Base-by-base conservation (phyloP, 2,888 invertebrate species). In the Ochropleura plecta region DNA sequence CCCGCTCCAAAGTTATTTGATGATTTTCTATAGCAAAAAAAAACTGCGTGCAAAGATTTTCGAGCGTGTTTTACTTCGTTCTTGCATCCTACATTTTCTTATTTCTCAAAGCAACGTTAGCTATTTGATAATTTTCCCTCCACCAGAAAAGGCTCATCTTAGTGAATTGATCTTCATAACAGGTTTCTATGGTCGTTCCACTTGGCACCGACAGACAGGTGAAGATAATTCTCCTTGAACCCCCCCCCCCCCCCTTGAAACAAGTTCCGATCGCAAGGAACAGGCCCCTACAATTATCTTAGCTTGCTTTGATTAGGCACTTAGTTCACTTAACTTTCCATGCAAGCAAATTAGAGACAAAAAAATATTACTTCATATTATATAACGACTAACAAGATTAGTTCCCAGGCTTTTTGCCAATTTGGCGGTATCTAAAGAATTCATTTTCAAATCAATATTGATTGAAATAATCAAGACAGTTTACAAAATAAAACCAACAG, bases 321-420 rank as follows among this genome's bases (percentile, higher is more conserved):
- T 82, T 82, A 81, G 68, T 48, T 55, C 62, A 55, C 14, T 42
- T 67, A 70, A 16, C 40, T 46, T 44, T 49, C 14, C 14, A 55
- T 48, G 40, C 82, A 83, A 82, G 60, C 83, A 82, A 83, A 83
- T 82, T 83, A 82, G 60, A 76, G 67, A 42, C 2, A 70, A 81
- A 82, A 68, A 79, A 82, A 51, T n/a, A 63, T 40, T 20, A 53
- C 42, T 65, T 44, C 55, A 63, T 63, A 67, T 46, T 57, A 55
- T 63, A 67, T 46, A 53, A 55, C 42, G 14, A 51, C 62, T 82
- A 82, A 82, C 83, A 73, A 82, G 82, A 70, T 40, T 44, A 83
- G 68, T 82, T 82, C 84, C 70, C 83, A 82, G 20, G 76, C 64
- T 66, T 49, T 79, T 82, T 83, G 60, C 65, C 12, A 55, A 46